These are phyloP conservation scores for Lamproptera curius DNA, from an alignment of 2,888 invertebrate species.

Conservation along the genomic window DNA sequence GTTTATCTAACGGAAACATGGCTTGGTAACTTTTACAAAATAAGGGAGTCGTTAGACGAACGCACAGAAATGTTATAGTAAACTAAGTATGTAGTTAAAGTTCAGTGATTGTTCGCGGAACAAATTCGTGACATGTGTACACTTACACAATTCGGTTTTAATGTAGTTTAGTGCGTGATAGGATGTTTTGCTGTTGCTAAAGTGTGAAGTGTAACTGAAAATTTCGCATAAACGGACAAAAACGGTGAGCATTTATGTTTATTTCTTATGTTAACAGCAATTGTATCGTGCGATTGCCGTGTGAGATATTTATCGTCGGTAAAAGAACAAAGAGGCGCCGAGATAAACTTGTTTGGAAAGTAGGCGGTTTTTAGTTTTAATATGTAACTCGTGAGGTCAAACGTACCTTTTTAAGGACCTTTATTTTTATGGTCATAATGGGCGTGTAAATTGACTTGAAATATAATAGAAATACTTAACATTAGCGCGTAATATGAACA, in stretches of 20 bases:
- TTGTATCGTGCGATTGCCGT: constrained; percentile 2
- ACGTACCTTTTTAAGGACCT: too few relatives aligned
- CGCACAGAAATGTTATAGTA: neutral
- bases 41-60: neutral
- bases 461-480: too few relatives aligned
- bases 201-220: too few relatives aligned
- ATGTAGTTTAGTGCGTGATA: constrained; percentile 50
- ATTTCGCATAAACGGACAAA: too few relatives aligned
- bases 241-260: constrained; percentile 32
- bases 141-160: constrained; percentile 29
- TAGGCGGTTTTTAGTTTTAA: constrained; percentile 40
- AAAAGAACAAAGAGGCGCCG: constrained; percentile 48
- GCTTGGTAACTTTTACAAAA: constrained; percentile 5
- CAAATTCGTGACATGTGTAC: constrained; percentile 36
- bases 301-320: constrained; percentile 19
- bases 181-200: constrained; percentile 32
- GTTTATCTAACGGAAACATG: constrained; percentile 15
- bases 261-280: constrained; percentile 7
- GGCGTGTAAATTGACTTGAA: too few relatives aligned
- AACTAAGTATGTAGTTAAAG: constrained; percentile 7
- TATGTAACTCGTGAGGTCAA: constrained; percentile 32
- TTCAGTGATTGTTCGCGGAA: constrained; percentile 35
- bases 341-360: constrained; percentile 58
- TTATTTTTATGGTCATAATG: too few relatives aligned
- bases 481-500: too few relatives aligned